These are phyloP conservation scores for Stenchaetothrips biformis DNA, from an alignment of 2,888 invertebrate genomes.

Conservation along the genomic window DNA sequence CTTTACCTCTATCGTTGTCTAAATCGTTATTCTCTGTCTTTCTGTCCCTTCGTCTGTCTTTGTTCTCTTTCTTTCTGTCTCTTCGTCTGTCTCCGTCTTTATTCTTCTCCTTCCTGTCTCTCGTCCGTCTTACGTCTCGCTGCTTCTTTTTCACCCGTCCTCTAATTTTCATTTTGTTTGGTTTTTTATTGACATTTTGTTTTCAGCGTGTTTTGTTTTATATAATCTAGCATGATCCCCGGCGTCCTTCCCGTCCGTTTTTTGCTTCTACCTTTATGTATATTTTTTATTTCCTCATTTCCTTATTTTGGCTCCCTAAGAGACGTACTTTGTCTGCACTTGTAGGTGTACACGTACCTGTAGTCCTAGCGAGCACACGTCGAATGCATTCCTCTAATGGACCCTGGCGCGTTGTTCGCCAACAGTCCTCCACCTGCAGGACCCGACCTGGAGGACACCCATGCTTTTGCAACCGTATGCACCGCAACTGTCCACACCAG, in stretches of 20 bases:
- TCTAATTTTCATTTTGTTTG: no score
- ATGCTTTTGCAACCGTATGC: no score
- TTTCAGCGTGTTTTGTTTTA: background rate
- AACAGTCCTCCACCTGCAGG: no score
- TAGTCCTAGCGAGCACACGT: background rate
- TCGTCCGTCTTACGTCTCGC: background rate
- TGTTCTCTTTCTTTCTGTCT: background rate
- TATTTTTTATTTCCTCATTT: no score
- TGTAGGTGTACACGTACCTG: background rate
- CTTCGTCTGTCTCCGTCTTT: background rate
- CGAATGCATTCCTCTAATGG: slow-evolving; percentile 4
- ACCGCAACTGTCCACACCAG: no score
- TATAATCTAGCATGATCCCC: background rate
- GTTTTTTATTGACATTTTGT: no score
- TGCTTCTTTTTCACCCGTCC: no score
- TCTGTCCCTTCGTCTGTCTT: background rate
- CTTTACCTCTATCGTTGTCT: background rate
- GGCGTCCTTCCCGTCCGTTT: background rate
- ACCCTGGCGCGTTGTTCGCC: no score
- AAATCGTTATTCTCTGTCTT: background rate
- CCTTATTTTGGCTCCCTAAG: background rate
- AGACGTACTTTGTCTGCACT: background rate
- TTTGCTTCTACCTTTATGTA: background rate
- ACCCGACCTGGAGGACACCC: no score
- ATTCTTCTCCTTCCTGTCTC: background rate